phyloP scores from a whole-genome alignment of 2,797 vertebrate species.

The Uromys caudimaculatus region DNA sequence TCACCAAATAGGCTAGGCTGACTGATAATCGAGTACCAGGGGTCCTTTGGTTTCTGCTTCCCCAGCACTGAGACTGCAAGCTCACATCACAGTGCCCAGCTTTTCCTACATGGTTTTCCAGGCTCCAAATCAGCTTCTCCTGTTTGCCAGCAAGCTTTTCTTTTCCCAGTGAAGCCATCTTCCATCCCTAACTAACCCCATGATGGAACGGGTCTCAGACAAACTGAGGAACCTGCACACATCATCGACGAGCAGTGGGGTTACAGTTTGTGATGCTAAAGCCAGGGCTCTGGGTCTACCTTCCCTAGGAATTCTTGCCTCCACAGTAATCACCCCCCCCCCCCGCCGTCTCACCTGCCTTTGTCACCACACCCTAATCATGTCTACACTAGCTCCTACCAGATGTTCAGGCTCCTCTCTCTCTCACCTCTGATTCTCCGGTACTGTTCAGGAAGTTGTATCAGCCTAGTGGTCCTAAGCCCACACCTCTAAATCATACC shows the following conservation, averaged over 20 bases:
- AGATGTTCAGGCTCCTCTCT: conserved; percentile 21
- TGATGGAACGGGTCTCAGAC: neutral
- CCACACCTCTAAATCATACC: conserved; percentile 50
- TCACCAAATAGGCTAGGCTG: neutral
- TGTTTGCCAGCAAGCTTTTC: neutral
- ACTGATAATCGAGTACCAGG: neutral
- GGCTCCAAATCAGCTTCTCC: neutral
- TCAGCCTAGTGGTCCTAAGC: conserved; percentile 30
- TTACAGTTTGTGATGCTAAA: neutral
- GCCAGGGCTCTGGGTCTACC: neutral
- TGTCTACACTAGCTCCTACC: neutral
- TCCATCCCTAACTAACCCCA: neutral
- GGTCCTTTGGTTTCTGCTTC: neutral
- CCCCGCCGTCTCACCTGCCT: neutral
- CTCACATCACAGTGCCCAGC: neutral
- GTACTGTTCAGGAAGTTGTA: conserved; percentile 22
- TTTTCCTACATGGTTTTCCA: neutral
- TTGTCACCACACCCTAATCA: neutral
- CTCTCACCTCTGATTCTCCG: neutral
- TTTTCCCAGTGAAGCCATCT: neutral
- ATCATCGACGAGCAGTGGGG: neutral
- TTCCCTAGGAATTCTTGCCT: neutral
- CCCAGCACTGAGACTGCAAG: neutral
- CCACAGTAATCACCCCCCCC: neutral
- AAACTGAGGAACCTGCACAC: neutral